A percentile compares a stretch with the other conserved stretches of the same genome.
These are phyloP conservation scores for Drepana falcataria DNA, from an alignment of 2,888 invertebrate species.

Conservation along the genomic window DNA sequence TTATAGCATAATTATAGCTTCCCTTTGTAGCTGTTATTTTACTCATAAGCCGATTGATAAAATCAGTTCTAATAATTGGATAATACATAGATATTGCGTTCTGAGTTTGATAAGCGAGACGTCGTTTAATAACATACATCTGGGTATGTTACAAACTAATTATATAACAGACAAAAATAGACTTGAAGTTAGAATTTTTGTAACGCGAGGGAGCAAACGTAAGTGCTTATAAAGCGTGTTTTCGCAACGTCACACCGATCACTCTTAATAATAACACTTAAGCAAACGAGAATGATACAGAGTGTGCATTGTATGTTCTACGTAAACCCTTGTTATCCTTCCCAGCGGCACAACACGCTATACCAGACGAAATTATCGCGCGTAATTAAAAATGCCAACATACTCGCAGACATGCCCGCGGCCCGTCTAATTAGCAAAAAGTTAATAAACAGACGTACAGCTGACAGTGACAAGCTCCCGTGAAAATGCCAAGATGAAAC, in stretches of 20 bases:
- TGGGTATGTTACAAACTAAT: no score
- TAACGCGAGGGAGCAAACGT: no score
- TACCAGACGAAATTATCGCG: slow-evolving; percentile 60
- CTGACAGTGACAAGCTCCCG: slow-evolving; percentile 74
- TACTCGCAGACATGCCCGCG: slow-evolving; percentile 62
- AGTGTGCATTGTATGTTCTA: slow-evolving; percentile 35
- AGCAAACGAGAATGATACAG: slow-evolving; percentile 44
- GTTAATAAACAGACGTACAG: slow-evolving; percentile 74
- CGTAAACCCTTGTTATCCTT: slow-evolving; percentile 37
- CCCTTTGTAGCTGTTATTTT: no score
- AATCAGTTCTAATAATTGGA: no score
- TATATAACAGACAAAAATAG: no score
- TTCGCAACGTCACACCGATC: slow-evolving; percentile 11
- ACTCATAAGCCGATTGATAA: no score
- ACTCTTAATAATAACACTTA: slow-evolving; percentile 51
- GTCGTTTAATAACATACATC: no score
- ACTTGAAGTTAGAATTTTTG: no score
- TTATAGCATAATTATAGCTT: no score
- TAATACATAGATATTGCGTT: no score
- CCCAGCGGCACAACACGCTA: slow-evolving; percentile 34
- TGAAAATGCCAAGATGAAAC: slow-evolving; percentile 76
- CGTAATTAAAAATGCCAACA: slow-evolving; percentile 77
- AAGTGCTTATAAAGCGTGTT: neutral
- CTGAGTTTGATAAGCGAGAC: no score
- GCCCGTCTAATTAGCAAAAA: slow-evolving; percentile 77